Percentiles rank a stretch among this genome's conserved stretches.
These are phyloP conservation scores for Lindbergichthys nudifrons DNA, from an alignment of 2,797 vertebrate genomes.

Conservation along the genomic window DNA sequence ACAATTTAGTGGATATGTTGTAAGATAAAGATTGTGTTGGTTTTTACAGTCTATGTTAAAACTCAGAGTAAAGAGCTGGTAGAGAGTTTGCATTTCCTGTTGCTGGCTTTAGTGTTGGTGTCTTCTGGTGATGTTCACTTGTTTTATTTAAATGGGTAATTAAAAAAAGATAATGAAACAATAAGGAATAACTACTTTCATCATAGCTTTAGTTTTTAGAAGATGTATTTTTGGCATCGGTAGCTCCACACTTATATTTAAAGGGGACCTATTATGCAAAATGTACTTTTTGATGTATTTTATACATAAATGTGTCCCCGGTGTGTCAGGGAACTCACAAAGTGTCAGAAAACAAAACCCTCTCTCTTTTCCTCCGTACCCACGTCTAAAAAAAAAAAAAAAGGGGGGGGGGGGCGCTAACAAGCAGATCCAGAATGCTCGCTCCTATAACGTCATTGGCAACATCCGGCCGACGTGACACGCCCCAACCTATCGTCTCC, in stretches of 20 bases:
- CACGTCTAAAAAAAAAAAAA: too few relatives aligned
- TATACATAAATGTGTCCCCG: too few relatives aligned
- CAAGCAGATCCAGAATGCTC: too few relatives aligned
- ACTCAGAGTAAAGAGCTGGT: background rate
- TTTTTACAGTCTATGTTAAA: background rate
- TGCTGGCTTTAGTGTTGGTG: background rate
- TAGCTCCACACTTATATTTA: background rate
- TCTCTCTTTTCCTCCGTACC: too few relatives aligned
- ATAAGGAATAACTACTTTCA: background rate
- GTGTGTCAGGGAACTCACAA: too few relatives aligned
- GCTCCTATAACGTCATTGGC: too few relatives aligned
- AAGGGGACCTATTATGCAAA: too few relatives aligned
- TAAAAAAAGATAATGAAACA: background rate
- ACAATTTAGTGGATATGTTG: conserved; percentile 4
- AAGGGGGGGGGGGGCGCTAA: too few relatives aligned
- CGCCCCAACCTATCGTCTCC: too few relatives aligned
- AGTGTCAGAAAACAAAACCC: too few relatives aligned
- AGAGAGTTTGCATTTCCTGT: conserved; percentile 1
- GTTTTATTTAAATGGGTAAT: background rate
- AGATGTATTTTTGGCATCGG: background rate
- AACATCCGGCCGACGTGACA: too few relatives aligned
- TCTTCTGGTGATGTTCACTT: background rate
- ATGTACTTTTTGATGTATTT: too few relatives aligned
- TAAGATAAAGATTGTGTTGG: conserved; percentile 1
- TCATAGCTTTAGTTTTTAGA: background rate